Evolutionary conservation across 2,888 invertebrate species (phyloP).

Genomic region (Ptilodon capucinus): DNA sequence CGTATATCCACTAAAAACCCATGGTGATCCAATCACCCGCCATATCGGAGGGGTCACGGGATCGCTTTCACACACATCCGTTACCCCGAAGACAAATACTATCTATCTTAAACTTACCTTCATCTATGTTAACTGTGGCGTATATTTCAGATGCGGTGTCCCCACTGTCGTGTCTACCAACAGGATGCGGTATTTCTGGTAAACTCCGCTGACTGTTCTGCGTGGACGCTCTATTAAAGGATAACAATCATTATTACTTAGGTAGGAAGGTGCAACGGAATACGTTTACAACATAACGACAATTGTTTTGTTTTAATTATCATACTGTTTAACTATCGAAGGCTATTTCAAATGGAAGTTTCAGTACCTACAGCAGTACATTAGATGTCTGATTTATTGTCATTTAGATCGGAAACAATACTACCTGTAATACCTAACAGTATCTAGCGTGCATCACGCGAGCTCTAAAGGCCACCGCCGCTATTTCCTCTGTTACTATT

Average conservation of each 20-base stretch:
- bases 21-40: too few species aligned
- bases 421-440: slow-evolving; percentile 1
- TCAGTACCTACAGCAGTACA: too few species aligned
- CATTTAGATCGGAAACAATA: slow-evolving; percentile 10
- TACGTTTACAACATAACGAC: not conserved
- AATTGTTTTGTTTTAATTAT: too few species aligned
- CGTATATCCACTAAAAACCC: too few species aligned
- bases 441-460: slow-evolving; percentile 29
- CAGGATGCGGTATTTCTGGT: slow-evolving; percentile 89
- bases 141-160: slow-evolving; percentile 93
- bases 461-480: slow-evolving; percentile 19
- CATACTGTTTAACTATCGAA: not conserved
- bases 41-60: too few species aligned
- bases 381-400: slow-evolving; percentile 3
- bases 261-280: too few species aligned
- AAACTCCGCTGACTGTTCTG: slow-evolving; percentile 88
- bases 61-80: too few species aligned
- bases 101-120: slow-evolving; percentile 50
- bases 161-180: slow-evolving; percentile 85
- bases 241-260: slow-evolving; percentile 1
- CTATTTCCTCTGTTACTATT: slow-evolving; percentile 18
- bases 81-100: too few species aligned
- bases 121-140: slow-evolving; percentile 88
- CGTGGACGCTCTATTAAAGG: slow-evolving; percentile 66
- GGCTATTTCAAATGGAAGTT: not conserved